Percentiles rank a stretch among this genome's conserved stretches.
Conservation (phyloP, 2,797 vertebrate species). For the Glossophaga mutica region DNA sequence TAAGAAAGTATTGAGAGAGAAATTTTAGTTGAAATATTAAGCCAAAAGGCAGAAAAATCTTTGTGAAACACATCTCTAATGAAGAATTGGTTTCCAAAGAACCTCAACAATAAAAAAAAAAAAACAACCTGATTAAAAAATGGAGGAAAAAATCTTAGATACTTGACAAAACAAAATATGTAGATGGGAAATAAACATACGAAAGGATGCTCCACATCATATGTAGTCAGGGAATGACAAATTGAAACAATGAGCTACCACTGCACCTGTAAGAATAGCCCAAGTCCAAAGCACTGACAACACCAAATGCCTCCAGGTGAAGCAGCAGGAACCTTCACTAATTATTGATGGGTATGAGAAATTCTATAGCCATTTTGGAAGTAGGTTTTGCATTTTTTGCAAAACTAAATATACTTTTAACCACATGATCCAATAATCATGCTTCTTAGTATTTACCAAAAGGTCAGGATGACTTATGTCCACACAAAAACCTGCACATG, state of each 20-base stretch:
- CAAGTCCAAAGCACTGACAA: not conserved
- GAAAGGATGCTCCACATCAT: not conserved
- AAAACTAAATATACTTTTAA: not conserved
- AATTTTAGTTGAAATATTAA: not conserved
- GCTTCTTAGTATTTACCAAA: not conserved
- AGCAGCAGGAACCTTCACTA: not conserved
- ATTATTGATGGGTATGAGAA: not conserved
- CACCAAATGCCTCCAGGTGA: not conserved
- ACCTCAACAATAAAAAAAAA: not conserved
- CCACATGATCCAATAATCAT: not conserved
- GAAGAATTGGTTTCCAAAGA: not conserved
- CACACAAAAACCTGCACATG: not conserved
- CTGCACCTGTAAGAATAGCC: not conserved
- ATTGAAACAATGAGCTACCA: not conserved
- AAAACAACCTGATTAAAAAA: not conserved
- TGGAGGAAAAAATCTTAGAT: not conserved
- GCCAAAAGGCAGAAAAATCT: not conserved
- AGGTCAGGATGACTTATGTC: not conserved
- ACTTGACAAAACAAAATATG: not conserved
- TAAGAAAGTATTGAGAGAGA: not conserved
- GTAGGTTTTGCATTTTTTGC: not conserved
- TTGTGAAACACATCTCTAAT: not conserved
- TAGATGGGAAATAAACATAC: not conserved
- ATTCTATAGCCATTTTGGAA: not conserved
- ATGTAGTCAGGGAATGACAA: not conserved